Evolutionary conservation across 1,140 invertebrate genomes (phyloP).

Genomic region (Eumaeus atala): DNA sequence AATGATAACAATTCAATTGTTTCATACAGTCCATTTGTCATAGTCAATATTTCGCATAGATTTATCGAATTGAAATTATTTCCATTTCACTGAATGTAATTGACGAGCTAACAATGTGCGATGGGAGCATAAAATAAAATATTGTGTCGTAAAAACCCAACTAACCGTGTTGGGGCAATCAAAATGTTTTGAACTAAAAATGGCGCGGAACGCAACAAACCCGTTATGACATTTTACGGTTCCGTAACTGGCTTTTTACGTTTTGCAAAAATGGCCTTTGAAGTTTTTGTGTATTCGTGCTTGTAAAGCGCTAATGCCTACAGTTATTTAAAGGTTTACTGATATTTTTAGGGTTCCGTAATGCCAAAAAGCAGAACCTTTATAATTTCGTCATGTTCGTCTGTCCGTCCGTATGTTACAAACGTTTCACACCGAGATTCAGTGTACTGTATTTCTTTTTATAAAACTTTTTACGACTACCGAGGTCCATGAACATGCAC

Average conservation of each 20-base stretch:
- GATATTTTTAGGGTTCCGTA: no score
- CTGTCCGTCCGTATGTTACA: no score
- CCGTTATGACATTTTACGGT: slow-evolving; percentile 4
- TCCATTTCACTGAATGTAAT: slow-evolving; percentile 3
- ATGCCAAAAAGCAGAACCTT: no score
- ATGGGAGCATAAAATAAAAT: neutral
- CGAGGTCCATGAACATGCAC: no score
- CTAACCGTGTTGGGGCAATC: slow-evolving; percentile 4
- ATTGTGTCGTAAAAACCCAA: slow-evolving; percentile 5
- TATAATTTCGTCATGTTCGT: no score
- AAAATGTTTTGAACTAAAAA: slow-evolving; percentile 16
- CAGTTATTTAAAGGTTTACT: no score
- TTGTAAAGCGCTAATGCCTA: no score
- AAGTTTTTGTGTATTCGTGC: no score
- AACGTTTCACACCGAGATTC: no score
- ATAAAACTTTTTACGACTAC: no score
- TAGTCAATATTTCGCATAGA: neutral
- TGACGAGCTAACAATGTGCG: slow-evolving; percentile 6
- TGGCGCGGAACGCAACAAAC: neutral
- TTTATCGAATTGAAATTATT: slow-evolving; percentile 7
- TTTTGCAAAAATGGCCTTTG: neutral
- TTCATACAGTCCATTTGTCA: neutral
- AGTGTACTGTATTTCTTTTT: no score
- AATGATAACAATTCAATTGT: no score
- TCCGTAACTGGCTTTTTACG: neutral